Conservation (phyloP, 2,888 invertebrate genomes). For the Acanthosepion lycidas region DNA sequence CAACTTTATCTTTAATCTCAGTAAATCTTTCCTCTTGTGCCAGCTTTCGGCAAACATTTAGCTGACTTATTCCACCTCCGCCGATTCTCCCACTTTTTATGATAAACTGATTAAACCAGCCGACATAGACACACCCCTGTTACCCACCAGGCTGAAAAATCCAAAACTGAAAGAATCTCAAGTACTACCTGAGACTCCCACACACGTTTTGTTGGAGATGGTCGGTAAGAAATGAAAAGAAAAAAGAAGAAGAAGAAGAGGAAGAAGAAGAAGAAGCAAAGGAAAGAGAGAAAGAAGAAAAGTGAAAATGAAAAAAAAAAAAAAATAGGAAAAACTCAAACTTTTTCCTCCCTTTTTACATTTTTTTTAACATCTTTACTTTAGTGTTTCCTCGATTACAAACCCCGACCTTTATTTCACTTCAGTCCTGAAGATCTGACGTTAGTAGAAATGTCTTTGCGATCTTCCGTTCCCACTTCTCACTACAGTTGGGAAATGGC, state of each 20-base stretch:
- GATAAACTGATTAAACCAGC: not conserved
- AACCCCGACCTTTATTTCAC: no score
- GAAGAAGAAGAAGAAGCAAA: no score
- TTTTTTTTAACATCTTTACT: no score
- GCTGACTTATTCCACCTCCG: not conserved
- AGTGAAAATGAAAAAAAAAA: no score
- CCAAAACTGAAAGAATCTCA: not conserved
- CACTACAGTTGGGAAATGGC: no score
- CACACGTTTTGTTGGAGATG: not conserved
- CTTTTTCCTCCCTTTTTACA: no score
- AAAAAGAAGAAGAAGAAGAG: not conserved
- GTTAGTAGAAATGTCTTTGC: no score
- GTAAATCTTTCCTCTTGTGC: constrained; percentile 33
- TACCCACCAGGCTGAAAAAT: not conserved
- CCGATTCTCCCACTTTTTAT: not conserved
- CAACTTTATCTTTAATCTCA: constrained; percentile 33
- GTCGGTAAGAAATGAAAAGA: not conserved
- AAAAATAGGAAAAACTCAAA: no score
- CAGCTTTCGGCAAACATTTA: constrained; percentile 33
- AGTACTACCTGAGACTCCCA: constrained; percentile 33
- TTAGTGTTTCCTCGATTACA: no score
- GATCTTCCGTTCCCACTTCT: no score
- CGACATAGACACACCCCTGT: not conserved
- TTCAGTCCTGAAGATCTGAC: no score
- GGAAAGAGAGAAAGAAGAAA: no score